Evolutionary conservation across 1,140 invertebrate genomes (phyloP).

Genomic region (Drosophila arizonae): DNA sequence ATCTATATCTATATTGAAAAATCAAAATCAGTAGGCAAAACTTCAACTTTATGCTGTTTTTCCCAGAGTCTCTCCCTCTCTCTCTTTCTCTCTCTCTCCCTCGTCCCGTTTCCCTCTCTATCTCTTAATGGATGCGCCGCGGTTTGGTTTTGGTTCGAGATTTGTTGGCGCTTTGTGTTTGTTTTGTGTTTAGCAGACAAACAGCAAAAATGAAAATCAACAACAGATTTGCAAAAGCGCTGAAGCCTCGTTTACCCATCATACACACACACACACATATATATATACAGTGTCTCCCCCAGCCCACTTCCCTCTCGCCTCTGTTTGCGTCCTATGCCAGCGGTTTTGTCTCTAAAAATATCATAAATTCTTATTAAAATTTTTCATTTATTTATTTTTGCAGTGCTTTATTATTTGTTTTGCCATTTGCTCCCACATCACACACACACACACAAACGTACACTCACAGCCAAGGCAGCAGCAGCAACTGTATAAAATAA

Average conservation of each 20-base stretch:
- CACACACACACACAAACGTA: constrained; percentile 24
- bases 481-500: background rate
- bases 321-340: constrained; percentile 4
- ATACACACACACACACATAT: background rate
- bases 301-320: background rate
- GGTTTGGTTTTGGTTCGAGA: constrained; percentile 27
- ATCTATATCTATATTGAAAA: background rate
- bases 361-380: constrained; percentile 74
- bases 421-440: constrained; percentile 56
- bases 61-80: too few species aligned
- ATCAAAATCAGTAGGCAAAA: constrained; percentile 10
- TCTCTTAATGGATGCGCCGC: constrained; percentile 1
- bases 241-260: constrained; percentile 28
- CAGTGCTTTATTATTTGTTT: constrained; percentile 76
- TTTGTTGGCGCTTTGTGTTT: constrained; percentile 59
- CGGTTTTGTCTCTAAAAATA: constrained; percentile 67
- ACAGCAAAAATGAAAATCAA: constrained; percentile 78
- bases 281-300: background rate
- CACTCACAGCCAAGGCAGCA: background rate
- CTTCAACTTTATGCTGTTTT: background rate
- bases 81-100: background rate
- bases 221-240: constrained; percentile 63
- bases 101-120: background rate
- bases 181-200: constrained; percentile 78
- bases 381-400: constrained; percentile 73